Evolutionary conservation across 2,797 vertebrate species (phyloP), one percentile per base, ranked within the genome.

Genomic region (Spondyliosoma cantharus): DNA sequence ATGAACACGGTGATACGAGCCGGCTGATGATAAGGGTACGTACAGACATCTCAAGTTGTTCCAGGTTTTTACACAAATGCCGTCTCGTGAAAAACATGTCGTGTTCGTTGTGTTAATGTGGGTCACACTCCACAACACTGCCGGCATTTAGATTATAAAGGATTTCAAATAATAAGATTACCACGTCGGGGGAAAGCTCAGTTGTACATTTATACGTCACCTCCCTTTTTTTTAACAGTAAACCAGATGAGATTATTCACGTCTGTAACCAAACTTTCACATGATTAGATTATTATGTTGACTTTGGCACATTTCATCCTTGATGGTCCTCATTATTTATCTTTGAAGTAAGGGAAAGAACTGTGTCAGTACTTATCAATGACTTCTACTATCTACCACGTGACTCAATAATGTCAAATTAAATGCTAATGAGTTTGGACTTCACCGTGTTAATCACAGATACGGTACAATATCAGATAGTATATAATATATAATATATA

Each of bases 1-100:
- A 20, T 43, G 59, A 78, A 63, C 43, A 1, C 29, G 46, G 70
- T 37, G 37, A 37, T 60, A 25, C 19, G 64, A 83, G 27, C n/a
- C 22, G 25, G 54, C 43, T 43, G 43, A 62, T 84, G 6, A 42
- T 56, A 43, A 77, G 74, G 81, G 84, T 89, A 84, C 3, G 71
- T 87, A 14, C 57, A 56, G 19, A 37, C 3, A 46, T 32, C 12
- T 25, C 1, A 57, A 59, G n/a, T 16, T 78, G 29, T 16, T n/a
- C 4, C 27, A 48, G 29, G 29, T 25, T 3, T 77, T 59, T 57
- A 63, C 25, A 62, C n/a, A 57, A 22, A 32, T 19, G 16, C 0
- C 22, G 3, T 62, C 37, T 69, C 17, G 1, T 7, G 67, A 50
- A 56, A 68, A 14, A 16, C 14, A n/a, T 16, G 69, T 67, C 24